Evolutionary conservation across 92 coral and sea anemone species (phyloP).

Genomic region (Epizoanthus stellaris): DNA sequence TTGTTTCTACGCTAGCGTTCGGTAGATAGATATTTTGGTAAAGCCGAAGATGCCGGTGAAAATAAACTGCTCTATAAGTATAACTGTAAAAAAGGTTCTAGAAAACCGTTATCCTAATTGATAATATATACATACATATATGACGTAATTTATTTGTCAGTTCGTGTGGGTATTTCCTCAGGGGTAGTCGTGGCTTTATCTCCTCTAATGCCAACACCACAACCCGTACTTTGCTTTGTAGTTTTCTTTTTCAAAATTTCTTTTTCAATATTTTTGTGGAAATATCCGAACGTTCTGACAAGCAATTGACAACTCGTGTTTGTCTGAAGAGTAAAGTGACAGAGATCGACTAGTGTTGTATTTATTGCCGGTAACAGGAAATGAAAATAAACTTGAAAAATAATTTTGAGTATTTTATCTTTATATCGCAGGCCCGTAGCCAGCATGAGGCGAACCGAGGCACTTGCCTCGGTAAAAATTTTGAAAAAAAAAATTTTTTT

Average conservation of each 20-base stretch:
- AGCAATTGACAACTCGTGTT: conserved; percentile 11
- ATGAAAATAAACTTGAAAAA: conserved; percentile 26
- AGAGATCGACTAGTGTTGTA: conserved; percentile 3
- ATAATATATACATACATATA: conserved; percentile 35
- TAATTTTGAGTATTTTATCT: not conserved
- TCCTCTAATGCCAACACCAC: not conserved
- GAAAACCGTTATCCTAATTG: not conserved
- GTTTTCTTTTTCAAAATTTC: too few relatives aligned
- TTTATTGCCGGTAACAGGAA: conserved; percentile 25
- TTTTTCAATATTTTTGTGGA: not conserved
- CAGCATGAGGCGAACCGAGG: too few relatives aligned
- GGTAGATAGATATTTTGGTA: conserved; percentile 26
- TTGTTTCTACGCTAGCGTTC: not conserved
- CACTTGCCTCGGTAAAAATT: too few relatives aligned
- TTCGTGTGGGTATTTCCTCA: not conserved
- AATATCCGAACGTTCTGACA: not conserved
- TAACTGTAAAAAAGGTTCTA: not conserved
- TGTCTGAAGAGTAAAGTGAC: conserved; percentile 3
- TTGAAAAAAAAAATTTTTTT: too few relatives aligned
- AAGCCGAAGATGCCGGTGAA: not conserved
- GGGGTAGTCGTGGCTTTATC: not conserved
- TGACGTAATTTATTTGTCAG: conserved; percentile 28
- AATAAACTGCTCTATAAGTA: not conserved
- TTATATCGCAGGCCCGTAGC: too few relatives aligned
- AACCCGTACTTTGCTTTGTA: too few relatives aligned